Conservation (phyloP, 1,140 invertebrate species). For the Scaptomyza hsui region DNA sequence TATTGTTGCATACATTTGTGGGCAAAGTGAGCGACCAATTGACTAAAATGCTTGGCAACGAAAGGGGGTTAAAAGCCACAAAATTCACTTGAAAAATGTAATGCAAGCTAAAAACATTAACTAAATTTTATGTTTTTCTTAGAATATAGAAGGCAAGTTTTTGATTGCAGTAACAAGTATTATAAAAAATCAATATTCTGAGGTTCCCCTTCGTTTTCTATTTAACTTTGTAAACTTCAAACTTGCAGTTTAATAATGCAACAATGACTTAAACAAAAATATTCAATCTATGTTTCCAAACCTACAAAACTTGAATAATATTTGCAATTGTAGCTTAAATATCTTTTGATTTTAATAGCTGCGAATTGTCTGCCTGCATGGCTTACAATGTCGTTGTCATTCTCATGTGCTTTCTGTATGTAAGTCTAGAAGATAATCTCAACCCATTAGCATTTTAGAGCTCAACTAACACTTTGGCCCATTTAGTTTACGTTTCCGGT, state of each 20-base stretch:
- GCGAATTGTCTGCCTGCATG: background rate
- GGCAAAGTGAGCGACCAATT: background rate
- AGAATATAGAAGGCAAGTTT: too few relatives aligned
- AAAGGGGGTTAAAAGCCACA: background rate
- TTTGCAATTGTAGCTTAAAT: too few relatives aligned
- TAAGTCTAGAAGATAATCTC: slow-evolving; percentile 27
- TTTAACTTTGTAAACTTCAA: too few relatives aligned
- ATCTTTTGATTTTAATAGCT: too few relatives aligned
- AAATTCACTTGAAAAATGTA: background rate
- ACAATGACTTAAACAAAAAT: too few relatives aligned
- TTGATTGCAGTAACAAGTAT: too few relatives aligned
- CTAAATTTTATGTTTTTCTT: background rate
- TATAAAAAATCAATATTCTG: too few relatives aligned
- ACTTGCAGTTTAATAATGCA: too few relatives aligned
- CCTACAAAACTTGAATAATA: too few relatives aligned
- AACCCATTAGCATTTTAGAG: slow-evolving; percentile 39
- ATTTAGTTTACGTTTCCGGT: slow-evolving; percentile 19
- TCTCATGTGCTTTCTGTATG: background rate
- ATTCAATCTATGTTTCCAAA: too few relatives aligned
- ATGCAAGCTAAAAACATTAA: background rate
- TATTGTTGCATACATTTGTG: slow-evolving; percentile 29
- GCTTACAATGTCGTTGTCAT: background rate
- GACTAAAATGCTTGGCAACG: background rate
- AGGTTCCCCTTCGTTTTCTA: too few relatives aligned
- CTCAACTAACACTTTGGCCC: slow-evolving; percentile 24